Conservation (phyloP, 2,888 invertebrate genomes). For the Glyphotaelius pellucidus region DNA sequence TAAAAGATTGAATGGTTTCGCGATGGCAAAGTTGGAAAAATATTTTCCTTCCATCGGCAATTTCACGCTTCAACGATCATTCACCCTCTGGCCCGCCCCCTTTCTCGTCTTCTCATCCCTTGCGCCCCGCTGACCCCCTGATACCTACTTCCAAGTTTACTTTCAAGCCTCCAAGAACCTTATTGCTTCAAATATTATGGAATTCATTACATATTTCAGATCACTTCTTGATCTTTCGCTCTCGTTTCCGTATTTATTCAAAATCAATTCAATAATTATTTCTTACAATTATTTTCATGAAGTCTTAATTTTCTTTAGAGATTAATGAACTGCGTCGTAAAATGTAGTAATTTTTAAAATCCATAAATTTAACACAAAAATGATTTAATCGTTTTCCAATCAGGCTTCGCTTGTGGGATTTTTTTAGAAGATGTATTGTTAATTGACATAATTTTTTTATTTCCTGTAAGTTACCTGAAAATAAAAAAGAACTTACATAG, state of each 20-base stretch:
- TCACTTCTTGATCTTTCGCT: slow-evolving; percentile 5
- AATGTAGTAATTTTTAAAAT: not conserved
- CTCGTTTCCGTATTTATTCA: not conserved
- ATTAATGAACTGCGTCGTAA: not conserved
- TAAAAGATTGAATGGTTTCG: slow-evolving; percentile 53
- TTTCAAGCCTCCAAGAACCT: not conserved
- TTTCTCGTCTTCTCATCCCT: not conserved
- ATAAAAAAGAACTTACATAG: no score
- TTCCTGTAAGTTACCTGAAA: no score
- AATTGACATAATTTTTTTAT: no score
- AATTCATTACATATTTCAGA: slow-evolving; percentile 44
- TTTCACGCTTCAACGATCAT: slow-evolving; percentile 53
- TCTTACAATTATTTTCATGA: not conserved
- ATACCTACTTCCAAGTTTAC: not conserved
- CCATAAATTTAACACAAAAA: not conserved
- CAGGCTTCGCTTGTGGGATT: not conserved
- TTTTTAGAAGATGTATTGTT: not conserved
- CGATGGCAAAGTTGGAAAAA: slow-evolving; percentile 49
- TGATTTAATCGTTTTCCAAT: not conserved
- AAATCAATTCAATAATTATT: not conserved
- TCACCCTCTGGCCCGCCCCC: slow-evolving; percentile 34
- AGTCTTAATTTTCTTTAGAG: not conserved
- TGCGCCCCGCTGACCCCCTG: not conserved
- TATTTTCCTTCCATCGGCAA: slow-evolving; percentile 57
- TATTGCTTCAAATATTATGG: not conserved